These are phyloP conservation scores for Python bivittatus DNA, from an alignment of 2,113 vertebrate species.

Conservation along the genomic window DNA sequence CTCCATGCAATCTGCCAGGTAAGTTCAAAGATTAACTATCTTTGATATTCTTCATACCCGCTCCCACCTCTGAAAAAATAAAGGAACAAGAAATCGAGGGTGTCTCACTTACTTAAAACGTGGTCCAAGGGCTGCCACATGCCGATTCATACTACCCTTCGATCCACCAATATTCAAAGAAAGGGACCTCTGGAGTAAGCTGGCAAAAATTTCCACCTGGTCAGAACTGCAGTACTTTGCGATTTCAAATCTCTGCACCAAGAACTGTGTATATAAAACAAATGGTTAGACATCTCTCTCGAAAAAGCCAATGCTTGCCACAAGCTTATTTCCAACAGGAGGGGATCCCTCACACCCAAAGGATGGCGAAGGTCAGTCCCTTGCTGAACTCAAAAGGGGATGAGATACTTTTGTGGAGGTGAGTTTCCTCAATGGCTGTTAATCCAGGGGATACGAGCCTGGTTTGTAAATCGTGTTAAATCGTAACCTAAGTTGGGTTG, in stretches of 20 bases:
- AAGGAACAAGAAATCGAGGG: neutral
- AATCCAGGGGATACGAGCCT: neutral
- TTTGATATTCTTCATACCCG: neutral
- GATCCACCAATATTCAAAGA: conserved; percentile 88
- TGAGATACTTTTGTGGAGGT: too few species aligned
- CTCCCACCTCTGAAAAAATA: neutral
- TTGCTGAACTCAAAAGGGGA: neutral
- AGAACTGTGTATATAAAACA: conserved; percentile 76
- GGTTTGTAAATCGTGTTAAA: too few species aligned
- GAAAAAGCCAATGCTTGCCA: neutral
- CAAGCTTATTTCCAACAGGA: neutral
- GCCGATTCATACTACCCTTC: conserved; percentile 87
- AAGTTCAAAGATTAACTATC: neutral
- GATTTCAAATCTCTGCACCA: conserved; percentile 95
- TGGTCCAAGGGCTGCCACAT: conserved; percentile 92
- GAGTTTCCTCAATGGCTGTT: neutral
- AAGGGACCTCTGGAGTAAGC: conserved; percentile 89
- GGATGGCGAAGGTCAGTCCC: neutral
- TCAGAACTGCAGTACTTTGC: conserved; percentile 97
- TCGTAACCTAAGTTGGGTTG: too few species aligned
- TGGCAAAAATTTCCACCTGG: conserved; percentile 95
- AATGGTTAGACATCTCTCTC: neutral
- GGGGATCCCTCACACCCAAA: neutral
- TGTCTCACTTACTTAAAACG: conserved; percentile 85
- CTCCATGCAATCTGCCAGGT: neutral